A percentile compares a stretch with the other conserved stretches of the same genome.
Evolutionary conservation across 30 jellyfish, hydroid and myxozoan species (phyloP).

Genomic region (Cassiopea xamachana): DNA sequence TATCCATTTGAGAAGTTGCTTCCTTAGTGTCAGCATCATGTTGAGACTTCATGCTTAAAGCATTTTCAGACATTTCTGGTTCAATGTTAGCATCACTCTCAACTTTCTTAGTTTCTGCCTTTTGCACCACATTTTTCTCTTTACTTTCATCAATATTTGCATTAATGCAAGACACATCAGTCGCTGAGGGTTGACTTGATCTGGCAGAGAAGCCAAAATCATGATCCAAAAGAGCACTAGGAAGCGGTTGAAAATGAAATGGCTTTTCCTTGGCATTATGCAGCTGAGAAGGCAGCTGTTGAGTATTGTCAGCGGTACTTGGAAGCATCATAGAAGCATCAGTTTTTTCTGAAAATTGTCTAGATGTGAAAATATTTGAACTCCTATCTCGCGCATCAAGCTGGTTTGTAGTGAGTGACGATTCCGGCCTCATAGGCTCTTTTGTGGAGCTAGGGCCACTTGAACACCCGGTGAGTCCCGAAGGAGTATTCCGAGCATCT

Average conservation of each 20-base stretch:
- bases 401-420: not conserved
- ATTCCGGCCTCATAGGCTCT: not conserved
- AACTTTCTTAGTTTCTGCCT: not conserved
- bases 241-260: not conserved
- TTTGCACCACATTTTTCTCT: not conserved
- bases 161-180: not conserved
- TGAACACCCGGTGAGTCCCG: not conserved
- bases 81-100: not conserved
- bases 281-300: not conserved
- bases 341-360: not conserved
- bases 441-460: not conserved
- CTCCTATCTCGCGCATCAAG: not conserved
- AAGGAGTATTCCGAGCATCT: no score
- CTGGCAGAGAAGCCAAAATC: slow-evolving; percentile 54
- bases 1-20: not conserved
- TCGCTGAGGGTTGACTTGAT: not conserved
- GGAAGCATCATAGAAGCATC: not conserved
- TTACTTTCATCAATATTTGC: not conserved
- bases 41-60: not conserved
- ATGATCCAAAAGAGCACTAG: slow-evolving; percentile 49
- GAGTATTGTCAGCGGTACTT: not conserved
- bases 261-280: not conserved
- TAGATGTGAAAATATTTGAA: not conserved
- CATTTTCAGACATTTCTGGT: not conserved
- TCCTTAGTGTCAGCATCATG: not conserved